Evolutionary conservation across 2,888 invertebrate genomes (phyloP), one percentile per base, ranked within the genome.

Genomic region (Drosophila pseudotalamancana): DNA sequence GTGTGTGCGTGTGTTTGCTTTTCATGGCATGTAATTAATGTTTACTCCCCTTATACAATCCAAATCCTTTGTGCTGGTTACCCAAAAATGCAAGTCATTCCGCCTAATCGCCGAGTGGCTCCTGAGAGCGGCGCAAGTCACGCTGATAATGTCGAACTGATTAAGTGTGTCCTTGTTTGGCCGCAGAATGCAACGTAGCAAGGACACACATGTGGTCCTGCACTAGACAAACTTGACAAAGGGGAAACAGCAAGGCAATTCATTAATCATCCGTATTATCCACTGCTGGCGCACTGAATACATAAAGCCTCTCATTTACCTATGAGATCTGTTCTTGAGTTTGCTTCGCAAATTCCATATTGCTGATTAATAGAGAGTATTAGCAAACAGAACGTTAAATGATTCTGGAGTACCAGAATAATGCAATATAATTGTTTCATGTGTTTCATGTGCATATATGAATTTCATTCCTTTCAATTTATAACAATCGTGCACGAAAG

Each of bases 111-210:
- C 45, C 53, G 31, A 72, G 77, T 76, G 77, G 59, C 65, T 59
- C 9, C 55, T 54, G 51, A 72, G 60, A 53, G 59, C 48, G 37
- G 40, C 55, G 79, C 79, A 82, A 80, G 88, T 80, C 79, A 80
- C 66, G 63, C 71, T 87, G 88, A 85, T 87, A 82, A 78, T 74
- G 88, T 87, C 66, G 79, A 85, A 70, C 83, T 78, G 79, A 87
- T 80, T 86, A 80, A 80, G 86, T 87, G 83, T 85, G 74, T 81
- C 74, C 78, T 77, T 68, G 69, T 60, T 59, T 37, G 19, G 18
- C 45, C 16, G 12, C 4, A 31, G 27, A 55, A 57, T 70, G 74
- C 75, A 61, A 16, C 39, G 32, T 11, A 29, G 32, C 40, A 29
- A 60, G 46, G 35, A 48, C 21, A 40, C 48, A 8, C 43, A 46